Evolutionary conservation across 2,113 vertebrate genomes (phyloP), one percentile per base, ranked within the genome.

Genomic region (Argyrosomus japonicus): DNA sequence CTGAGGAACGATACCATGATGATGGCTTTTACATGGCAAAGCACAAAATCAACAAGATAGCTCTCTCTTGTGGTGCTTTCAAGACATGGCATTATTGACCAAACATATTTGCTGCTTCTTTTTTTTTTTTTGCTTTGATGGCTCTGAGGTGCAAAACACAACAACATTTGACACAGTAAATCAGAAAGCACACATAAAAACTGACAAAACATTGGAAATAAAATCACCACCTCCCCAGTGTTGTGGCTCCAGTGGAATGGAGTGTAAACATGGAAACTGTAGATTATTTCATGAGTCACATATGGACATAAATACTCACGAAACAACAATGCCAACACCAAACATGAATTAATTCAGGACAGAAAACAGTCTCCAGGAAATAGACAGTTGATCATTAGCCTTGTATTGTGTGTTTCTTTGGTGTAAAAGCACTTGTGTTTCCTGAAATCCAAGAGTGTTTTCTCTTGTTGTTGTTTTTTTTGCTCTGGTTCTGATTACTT

Each of bases 51-150:
- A 32, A 23, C n/a, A 29, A 4, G 2, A 69, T 60, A 58, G 63
- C 67, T 4, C 83, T 5, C 62, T 85, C 88, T 82, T 29, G 54
- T 88, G 88, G 83, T 21, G 8, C 4, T 21, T 72, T 85, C 4
- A 12, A 56, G 54, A 32, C 45, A 77, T 9, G 1, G 43, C 43
- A 18, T 18, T 36, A 32, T 17, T 77, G n/a, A 9, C 5, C 15
- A 27, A 17, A 47, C 9, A 2, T 4, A 65, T 45, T 2, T 13
- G 48, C 58, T 23, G 45, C 32, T 27, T 15, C 11, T 19, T 2
- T 21, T 54, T 9, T 7, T 40, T 40, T 8, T 40, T 1, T 40
- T 8, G 36, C 36, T 40, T 1, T 1, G 6, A 11, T 27, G 36
- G 61, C 32, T 27, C n/a, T 18, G 8, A 40, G 17, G 13, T n/a